Evolutionary conservation across 2,113 vertebrate genomes (phyloP).

Genomic region (Phodopus roborovskii): DNA sequence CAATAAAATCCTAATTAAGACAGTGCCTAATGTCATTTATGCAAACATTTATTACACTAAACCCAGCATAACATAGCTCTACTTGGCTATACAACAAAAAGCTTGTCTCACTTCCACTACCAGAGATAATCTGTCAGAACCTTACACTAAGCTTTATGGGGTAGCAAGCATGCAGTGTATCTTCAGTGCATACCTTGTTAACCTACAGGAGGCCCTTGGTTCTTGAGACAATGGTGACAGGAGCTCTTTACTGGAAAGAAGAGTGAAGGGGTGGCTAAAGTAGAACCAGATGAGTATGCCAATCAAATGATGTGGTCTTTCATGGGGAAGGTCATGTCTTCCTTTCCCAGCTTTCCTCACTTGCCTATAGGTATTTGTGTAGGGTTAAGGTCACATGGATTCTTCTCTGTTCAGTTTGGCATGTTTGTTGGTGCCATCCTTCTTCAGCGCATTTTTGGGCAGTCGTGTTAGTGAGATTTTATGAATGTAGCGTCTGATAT

Average conservation of each 20-base stretch:
- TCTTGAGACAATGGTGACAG: not conserved
- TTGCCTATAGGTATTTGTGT: not conserved
- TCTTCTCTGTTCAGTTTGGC: not conserved
- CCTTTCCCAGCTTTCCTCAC: not conserved
- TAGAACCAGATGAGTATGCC: not conserved
- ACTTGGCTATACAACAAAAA: not conserved
- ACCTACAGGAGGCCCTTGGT: not conserved
- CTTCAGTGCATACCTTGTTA: not conserved
- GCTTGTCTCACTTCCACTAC: not conserved
- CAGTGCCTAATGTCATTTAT: not conserved
- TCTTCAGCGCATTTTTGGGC: not conserved
- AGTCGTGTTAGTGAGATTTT: not conserved
- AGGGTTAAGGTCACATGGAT: not conserved
- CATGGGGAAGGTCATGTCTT: not conserved
- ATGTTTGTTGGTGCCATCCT: not conserved
- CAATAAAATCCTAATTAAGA: not conserved
- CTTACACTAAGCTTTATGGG: not conserved
- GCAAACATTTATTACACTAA: not conserved
- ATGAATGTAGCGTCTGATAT: not conserved
- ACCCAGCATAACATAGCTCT: not conserved
- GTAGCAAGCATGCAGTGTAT: not conserved
- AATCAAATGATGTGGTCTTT: not conserved
- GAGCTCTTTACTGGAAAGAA: not conserved
- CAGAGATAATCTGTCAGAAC: not conserved
- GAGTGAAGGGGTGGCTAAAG: not conserved